Base-by-base conservation (phyloP, 2,797 vertebrate species). In the Pseudochirops cupreus region DNA sequence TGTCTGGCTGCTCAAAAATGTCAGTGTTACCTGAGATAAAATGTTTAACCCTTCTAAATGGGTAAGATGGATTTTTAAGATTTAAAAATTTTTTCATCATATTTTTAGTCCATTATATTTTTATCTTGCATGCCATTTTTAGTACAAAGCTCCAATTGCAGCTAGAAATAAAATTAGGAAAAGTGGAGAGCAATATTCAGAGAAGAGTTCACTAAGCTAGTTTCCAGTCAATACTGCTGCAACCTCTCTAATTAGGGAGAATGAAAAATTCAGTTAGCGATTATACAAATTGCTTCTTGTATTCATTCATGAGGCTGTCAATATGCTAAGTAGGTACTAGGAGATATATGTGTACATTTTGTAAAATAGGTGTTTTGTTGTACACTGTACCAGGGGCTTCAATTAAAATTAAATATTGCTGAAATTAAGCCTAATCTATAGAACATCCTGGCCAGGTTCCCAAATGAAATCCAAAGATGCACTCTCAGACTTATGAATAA, bases 191-290 rank as follows among this genome's bases (percentile, higher is more conserved):
- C 26, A 7, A 91, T 2, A 52, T 14, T 46, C 4, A 50, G 54
- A 58, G 13, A 56, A 91, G 62, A 0, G 11, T 28, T 74, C 50
- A 5, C 14, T 56, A 1, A 59, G 92, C 92, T 53, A 4, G 39
- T 46, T 74, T 1, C 1, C 11, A 94, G 24, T 1, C 28, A 0
- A 82, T 21, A 95, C 3, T 3, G 29, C 0, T 21, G 21, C 7
- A 92, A n/a, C 21, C 29, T 95, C 5, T 24, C 29, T 74, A 91
- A 52, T 46, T 56, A 93, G 91, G 96, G 91, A 16, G 87, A 91
- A 16, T 3, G 53, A 92, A n/a, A 59, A 82, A 33, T 93, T 82
- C 57, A 62, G 18, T 89, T 26, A 93, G 26, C 46, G 0, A 57
- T 74, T 87, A 53, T 5, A 5, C 33, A 28, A n/a, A 7, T 92